phyloP scores from a whole-genome alignment of 2,888 invertebrate genomes.

The Drosophila paranaensis region DNA sequence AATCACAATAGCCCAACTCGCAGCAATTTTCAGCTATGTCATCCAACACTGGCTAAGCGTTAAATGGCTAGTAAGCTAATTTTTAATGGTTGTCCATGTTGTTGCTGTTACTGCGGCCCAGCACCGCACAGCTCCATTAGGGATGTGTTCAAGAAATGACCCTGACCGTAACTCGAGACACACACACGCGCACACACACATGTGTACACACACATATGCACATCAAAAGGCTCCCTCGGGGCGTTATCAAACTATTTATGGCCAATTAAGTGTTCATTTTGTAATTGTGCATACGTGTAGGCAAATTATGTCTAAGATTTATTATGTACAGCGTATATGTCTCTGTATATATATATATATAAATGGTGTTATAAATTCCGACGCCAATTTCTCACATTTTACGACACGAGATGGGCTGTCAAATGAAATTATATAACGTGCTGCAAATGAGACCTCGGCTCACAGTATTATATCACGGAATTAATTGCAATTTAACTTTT shows the following conservation, averaged over 20 bases:
- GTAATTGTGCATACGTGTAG: constrained; percentile 66
- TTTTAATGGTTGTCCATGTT: constrained; percentile 50
- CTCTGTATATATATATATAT: constrained; percentile 19
- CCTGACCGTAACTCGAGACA: constrained; percentile 65
- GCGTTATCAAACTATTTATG: constrained; percentile 70
- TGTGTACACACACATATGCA: not conserved
- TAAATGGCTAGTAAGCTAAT: constrained; percentile 47
- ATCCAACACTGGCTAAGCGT: constrained; percentile 54
- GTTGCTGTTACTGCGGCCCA: not conserved
- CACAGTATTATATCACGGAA: constrained; percentile 56
- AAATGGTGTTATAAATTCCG: constrained; percentile 53
- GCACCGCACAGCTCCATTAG: constrained; percentile 37
- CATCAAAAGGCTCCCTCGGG: constrained; percentile 31
- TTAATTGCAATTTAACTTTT: constrained; percentile 59
- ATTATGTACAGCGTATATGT: constrained; percentile 40
- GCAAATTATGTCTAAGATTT: constrained; percentile 70
- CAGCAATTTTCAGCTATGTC: constrained; percentile 59
- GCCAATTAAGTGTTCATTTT: constrained; percentile 73
- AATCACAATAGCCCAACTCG: constrained; percentile 52
- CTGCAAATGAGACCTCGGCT: constrained; percentile 28
- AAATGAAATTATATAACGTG: constrained; percentile 42
- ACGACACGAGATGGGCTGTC: constrained; percentile 56
- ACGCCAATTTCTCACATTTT: constrained; percentile 56
- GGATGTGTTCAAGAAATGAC: constrained; percentile 24
- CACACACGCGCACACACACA: not conserved